These are phyloP conservation scores for Oncorhynchus gorbuscha DNA, from an alignment of 2,113 vertebrate genomes.

Conservation along the genomic window DNA sequence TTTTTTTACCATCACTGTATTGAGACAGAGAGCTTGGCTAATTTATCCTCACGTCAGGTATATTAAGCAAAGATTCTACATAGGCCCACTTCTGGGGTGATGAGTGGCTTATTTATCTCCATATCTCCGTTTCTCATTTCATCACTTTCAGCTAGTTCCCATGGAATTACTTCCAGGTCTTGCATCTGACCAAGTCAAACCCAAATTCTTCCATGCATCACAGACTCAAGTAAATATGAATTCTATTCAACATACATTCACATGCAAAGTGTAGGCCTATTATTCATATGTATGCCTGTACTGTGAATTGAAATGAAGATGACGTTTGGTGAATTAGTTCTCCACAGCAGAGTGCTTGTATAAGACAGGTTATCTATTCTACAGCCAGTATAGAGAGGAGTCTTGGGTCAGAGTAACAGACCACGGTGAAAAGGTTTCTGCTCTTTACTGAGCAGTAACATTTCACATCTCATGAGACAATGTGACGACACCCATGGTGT, in stretches of 20 bases:
- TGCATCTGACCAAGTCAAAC: background rate
- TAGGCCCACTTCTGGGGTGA: background rate
- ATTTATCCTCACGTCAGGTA: background rate
- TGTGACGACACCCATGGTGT: background rate
- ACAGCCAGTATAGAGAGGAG: too few relatives aligned
- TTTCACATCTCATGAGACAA: background rate
- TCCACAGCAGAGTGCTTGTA: too few relatives aligned
- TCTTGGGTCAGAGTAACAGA: too few relatives aligned
- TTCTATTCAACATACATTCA: background rate
- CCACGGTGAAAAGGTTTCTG: background rate
- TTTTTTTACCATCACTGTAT: background rate
- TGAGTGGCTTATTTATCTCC: background rate
- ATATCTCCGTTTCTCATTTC: background rate
- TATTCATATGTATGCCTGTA: background rate
- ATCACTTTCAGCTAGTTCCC: background rate
- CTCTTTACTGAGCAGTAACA: background rate
- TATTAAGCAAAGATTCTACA: too few relatives aligned
- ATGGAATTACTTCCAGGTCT: background rate
- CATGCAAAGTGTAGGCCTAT: too few relatives aligned
- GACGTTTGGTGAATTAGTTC: too few relatives aligned
- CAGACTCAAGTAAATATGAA: background rate
- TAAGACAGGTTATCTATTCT: too few relatives aligned
- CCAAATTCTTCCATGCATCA: background rate
- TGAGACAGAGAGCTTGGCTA: background rate
- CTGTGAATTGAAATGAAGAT: too few relatives aligned